Conservation (phyloP, 2,113 vertebrate species). For the Tachysurus vachellii region DNA sequence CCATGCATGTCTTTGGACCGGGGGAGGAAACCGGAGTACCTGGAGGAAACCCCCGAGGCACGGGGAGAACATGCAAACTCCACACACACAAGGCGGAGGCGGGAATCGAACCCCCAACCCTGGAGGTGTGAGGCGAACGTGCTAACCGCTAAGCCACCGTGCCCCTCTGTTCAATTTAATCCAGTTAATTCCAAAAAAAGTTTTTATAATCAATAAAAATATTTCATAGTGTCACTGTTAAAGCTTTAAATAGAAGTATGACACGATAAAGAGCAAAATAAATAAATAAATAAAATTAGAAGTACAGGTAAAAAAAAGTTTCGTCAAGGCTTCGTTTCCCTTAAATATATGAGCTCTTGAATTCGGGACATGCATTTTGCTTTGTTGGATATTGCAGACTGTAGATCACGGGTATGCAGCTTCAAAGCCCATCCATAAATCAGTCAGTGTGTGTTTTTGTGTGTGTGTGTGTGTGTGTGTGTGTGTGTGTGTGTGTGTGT, state of each 20-base stretch:
- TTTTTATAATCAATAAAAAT: too few relatives aligned
- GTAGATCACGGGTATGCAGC: neutral
- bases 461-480: conserved; percentile 18
- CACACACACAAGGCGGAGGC: too few relatives aligned
- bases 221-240: too few relatives aligned
- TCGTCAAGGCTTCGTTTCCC: neutral
- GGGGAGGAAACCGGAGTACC: too few relatives aligned
- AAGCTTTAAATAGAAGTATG: neutral
- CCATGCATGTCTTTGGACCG: too few relatives aligned
- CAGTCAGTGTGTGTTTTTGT: neutral
- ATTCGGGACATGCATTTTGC: conserved; percentile 11
- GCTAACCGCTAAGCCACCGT: too few relatives aligned
- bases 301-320: neutral
- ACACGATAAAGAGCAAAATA: neutral
- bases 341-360: neutral
- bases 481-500: conserved; percentile 15
- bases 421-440: conserved; percentile 21
- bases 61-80: too few relatives aligned
- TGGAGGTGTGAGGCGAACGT: too few relatives aligned
- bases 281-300: neutral
- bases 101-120: too few relatives aligned
- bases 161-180: too few relatives aligned
- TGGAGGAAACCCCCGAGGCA: too few relatives aligned
- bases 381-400: conserved; percentile 11
- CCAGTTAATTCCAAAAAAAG: too few relatives aligned